phyloP scores from a whole-genome alignment of 1,140 invertebrate species.

The Drosophila ambigua region DNA sequence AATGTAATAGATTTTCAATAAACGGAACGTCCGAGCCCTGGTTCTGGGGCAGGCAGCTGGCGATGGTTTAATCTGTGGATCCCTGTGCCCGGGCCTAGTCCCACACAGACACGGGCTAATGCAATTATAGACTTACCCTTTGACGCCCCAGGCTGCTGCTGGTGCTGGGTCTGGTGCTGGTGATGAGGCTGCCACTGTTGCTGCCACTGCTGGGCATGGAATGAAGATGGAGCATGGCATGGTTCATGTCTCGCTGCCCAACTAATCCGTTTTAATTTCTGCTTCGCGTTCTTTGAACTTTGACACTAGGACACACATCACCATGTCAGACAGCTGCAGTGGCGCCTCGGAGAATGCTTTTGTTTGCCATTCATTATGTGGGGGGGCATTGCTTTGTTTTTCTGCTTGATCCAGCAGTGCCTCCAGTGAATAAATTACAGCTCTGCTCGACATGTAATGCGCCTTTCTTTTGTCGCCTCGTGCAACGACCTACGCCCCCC shows the following conservation, averaged over 20 bases:
- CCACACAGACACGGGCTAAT: constrained; percentile 9
- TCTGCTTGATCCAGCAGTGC: background rate
- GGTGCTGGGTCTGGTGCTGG: too few species aligned
- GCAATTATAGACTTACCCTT: constrained; percentile 31
- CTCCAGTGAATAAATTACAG: constrained; percentile 45
- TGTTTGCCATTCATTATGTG: constrained; percentile 75
- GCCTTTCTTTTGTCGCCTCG: constrained; percentile 29
- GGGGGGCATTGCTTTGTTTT: constrained; percentile 43
- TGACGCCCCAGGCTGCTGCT: background rate
- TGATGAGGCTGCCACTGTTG: background rate
- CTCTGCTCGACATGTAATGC: constrained; percentile 30
- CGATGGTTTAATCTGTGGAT: constrained; percentile 20
- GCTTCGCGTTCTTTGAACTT: constrained; percentile 68
- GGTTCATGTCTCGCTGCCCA: constrained; percentile 16
- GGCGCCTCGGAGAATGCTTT: constrained; percentile 65
- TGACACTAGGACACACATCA: constrained; percentile 21
- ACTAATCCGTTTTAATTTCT: constrained; percentile 64
- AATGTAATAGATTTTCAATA: constrained; percentile 45
- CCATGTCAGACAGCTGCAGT: constrained; percentile 39
- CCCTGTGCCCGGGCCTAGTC: background rate
- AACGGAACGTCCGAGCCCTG: constrained; percentile 19
- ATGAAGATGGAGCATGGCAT: constrained; percentile 34
- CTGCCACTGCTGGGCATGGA: background rate
- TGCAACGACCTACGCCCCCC: constrained; percentile 26
- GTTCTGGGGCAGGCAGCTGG: constrained; percentile 9